Base-by-base conservation (phyloP, 2,113 vertebrate genomes). In the Pterocles gutturalis region DNA sequence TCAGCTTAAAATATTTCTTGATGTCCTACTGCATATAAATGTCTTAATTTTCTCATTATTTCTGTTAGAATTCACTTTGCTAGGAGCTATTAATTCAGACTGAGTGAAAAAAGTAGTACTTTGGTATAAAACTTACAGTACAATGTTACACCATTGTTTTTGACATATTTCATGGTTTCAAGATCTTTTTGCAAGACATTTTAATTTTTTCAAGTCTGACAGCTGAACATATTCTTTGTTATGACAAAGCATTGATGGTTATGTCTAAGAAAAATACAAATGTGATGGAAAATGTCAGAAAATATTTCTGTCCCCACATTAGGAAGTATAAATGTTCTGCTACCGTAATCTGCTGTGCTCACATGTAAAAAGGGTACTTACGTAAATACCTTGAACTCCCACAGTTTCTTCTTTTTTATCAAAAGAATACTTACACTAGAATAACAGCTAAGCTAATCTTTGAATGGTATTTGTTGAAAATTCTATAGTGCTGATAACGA, bases 181-280 rank as follows among this genome's bases (percentile, higher is more conserved):
- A 65, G 66, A 83, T 64, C 14, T 89, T 54, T 75, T 84, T 90
- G 33, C 65, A 90, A 69, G 83, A 77, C 10, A 84, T 94, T 94
- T 90, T 51, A 10, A 41, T 87, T 91, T 61, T 41, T 41, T 41
- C 41, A 82, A 62, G n/a, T 58, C 45, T 8, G 5, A 57, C 66
- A 77, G 49, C 16, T 93, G 75, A 86, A 71, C 36, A 38, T 76
- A 36, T 76, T 70, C 49, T 91, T 89, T 92, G 57, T 75, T 81
- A 90, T 65, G 72, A 93, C 53, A 72, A 54, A 87, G 33, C 54
- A 48, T 38, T 67, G 87, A 75, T 70, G 20, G 6, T 92, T 2
- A 49, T 46, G 28, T 84, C 51, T 87, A 91, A 91, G 41, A 64
- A 95, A 87, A 55, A 81, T 45, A 90, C 20, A 71, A 67, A 51